These are phyloP conservation scores for Aphidoletes aphidimyza DNA, from an alignment of 2,888 invertebrate species.

Conservation along the genomic window DNA sequence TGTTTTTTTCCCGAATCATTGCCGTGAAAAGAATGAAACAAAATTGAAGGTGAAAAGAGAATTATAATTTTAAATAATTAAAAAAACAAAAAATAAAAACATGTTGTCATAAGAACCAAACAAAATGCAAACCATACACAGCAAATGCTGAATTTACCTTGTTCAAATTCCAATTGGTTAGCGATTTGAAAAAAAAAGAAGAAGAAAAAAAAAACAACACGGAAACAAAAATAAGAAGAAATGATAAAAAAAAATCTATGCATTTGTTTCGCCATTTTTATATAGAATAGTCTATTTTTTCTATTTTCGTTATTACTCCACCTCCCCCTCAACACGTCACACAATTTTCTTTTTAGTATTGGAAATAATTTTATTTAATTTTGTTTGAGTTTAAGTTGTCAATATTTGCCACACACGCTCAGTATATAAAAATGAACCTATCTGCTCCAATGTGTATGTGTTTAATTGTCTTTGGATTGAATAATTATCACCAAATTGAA, in stretches of 20 bases:
- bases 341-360: slow-evolving; percentile 10
- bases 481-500: not conserved
- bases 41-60: not conserved
- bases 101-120: too few relatives aligned
- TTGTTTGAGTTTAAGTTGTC: slow-evolving; percentile 30
- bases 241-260: not conserved
- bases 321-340: not conserved
- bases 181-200: not conserved
- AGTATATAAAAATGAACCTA: not conserved
- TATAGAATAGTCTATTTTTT: slow-evolving; percentile 43
- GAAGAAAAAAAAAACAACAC: not conserved
- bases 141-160: slow-evolving; percentile 25
- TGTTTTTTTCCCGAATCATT: not conserved
- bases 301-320: slow-evolving; percentile 45
- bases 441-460: slow-evolving; percentile 33
- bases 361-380: slow-evolving; percentile 18
- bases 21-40: not conserved
- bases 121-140: slow-evolving; percentile 1
- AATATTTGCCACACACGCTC: slow-evolving; percentile 51
- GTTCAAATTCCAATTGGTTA: slow-evolving; percentile 28
- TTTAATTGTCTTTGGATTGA: slow-evolving; percentile 14
- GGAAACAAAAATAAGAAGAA: not conserved
- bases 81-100: not conserved
- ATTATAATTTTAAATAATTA: not conserved
- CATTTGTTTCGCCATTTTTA: slow-evolving; percentile 43